Conservation (phyloP, 1,140 invertebrate species). For the Ceratina japonica region DNA sequence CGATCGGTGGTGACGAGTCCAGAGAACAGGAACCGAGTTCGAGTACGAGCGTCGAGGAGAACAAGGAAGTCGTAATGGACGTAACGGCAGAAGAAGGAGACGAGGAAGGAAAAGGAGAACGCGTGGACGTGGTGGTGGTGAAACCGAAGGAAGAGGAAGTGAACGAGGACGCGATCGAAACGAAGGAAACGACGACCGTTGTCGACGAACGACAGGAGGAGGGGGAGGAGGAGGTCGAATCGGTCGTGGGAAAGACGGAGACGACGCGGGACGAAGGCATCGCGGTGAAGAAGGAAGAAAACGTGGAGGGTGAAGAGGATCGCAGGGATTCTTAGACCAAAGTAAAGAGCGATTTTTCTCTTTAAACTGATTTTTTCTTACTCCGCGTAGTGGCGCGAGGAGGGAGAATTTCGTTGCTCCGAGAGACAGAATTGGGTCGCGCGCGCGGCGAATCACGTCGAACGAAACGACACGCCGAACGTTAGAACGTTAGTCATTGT, state of each 20-base stretch:
- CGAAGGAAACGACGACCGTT: no score
- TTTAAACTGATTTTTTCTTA: constrained; percentile 44
- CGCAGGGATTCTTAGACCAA: constrained; percentile 51
- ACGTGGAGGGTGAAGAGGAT: constrained; percentile 40
- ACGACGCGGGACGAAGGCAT: no score
- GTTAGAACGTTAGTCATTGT: constrained; percentile 14
- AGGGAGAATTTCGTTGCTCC: constrained; percentile 33
- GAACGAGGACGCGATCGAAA: no score
- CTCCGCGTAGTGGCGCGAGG: constrained; percentile 45
- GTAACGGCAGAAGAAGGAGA: constrained; percentile 4
- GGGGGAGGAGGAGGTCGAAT: no score
- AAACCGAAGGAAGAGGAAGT: no score
- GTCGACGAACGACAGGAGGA: no score
- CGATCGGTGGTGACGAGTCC: constrained; percentile 23
- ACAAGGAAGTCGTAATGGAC: neutral
- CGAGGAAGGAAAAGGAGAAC: constrained; percentile 33
- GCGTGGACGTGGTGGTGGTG: no score
- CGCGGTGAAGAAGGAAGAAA: no score
- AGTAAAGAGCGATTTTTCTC: constrained; percentile 49
- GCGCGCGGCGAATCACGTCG: neutral
- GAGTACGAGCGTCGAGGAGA: constrained; percentile 14
- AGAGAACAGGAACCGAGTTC: constrained; percentile 41
- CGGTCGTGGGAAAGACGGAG: no score
- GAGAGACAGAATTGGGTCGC: neutral
- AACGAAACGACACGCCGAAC: constrained; percentile 10